Evolutionary conservation across 2,113 vertebrate genomes (phyloP).

Genomic region (Anguilla rostrata): DNA sequence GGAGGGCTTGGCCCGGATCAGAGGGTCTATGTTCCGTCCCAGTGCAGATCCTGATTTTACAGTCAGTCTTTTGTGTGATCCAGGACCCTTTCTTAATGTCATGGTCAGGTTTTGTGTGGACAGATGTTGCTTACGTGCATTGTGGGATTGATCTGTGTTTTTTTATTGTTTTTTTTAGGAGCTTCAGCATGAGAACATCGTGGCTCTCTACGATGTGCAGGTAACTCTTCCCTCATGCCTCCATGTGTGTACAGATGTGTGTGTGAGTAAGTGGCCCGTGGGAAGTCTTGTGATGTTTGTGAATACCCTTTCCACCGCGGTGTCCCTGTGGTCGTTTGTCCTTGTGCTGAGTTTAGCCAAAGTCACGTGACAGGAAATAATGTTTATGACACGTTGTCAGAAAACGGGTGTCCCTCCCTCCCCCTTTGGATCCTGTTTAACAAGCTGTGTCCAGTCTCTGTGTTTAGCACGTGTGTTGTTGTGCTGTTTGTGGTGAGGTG

Average conservation of each 20-base stretch:
- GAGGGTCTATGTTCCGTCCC: not conserved
- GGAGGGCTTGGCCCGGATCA: not conserved
- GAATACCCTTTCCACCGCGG: not conserved
- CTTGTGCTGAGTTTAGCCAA: too few species aligned
- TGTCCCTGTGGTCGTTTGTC: too few species aligned
- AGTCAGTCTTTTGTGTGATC: not conserved
- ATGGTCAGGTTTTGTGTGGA: not conserved
- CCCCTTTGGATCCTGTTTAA: too few species aligned
- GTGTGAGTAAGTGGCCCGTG: not conserved
- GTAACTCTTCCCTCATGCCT: slow-evolving; percentile 64
- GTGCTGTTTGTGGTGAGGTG: too few species aligned
- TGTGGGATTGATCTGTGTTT: not conserved
- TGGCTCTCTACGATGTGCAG: slow-evolving; percentile 97
- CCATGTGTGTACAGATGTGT: not conserved
- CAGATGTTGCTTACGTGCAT: not conserved
- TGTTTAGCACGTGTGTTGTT: too few species aligned
- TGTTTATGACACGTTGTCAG: too few species aligned
- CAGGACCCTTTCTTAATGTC: not conserved
- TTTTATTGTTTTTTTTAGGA: slow-evolving; percentile 73
- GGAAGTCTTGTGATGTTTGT: not conserved
- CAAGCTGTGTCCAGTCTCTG: too few species aligned
- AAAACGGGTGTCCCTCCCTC: too few species aligned
- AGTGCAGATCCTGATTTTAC: not conserved
- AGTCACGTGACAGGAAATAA: too few species aligned
- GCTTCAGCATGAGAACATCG: slow-evolving; percentile 97